Evolutionary conservation across 64 coral and sea anemone species (phyloP), one percentile per base, ranked within the genome.

Genomic region (Dendronephthya gigantea): DNA sequence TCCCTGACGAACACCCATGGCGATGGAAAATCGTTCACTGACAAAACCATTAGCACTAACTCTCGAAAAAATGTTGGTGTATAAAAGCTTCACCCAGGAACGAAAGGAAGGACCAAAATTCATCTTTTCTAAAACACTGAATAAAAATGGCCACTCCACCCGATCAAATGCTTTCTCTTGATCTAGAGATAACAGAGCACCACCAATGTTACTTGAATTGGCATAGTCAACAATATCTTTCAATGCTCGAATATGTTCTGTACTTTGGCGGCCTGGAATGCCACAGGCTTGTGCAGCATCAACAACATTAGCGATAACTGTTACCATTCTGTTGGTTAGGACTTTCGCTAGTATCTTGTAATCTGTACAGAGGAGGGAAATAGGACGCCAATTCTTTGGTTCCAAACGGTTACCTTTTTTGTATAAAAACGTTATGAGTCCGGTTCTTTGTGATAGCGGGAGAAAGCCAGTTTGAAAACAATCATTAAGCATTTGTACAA

Each of bases 151-250:
- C 36, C 87, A 50, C 17, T 88, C 87, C 1, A 83, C 87, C 0
- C 79, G 10, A 15, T 83, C 87, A 47, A 88, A 88, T 0, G 87
- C 87, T 23, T 88, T 88, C 81, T 83, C 87, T 50, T 88, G 87
- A 81, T 88, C 87, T 1, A 88, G 35, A 0, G 81, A 55, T 0
- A 88, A 22, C 0, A 88, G 14, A 0, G 50, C 87, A 0, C 15
- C 50, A 1, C 66, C 23, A 9, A 23, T 17, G 23, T 40, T 23
- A n/a, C 14, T 56, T 1, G 1, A 1, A 1, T 11, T 28, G 0
- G 2, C 25, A 25, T 37, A 88, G 0, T 82, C 16, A 0, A 49
- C 48, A 0, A 88, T 33, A 33, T 82, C 68, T 50, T 55, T 22
- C 4, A 88, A 38, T 0, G 40, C 28, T 0, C 48, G 12, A 15